phyloP scores from a whole-genome alignment of 1,140 invertebrate species.

The Chelonus insularis region DNA sequence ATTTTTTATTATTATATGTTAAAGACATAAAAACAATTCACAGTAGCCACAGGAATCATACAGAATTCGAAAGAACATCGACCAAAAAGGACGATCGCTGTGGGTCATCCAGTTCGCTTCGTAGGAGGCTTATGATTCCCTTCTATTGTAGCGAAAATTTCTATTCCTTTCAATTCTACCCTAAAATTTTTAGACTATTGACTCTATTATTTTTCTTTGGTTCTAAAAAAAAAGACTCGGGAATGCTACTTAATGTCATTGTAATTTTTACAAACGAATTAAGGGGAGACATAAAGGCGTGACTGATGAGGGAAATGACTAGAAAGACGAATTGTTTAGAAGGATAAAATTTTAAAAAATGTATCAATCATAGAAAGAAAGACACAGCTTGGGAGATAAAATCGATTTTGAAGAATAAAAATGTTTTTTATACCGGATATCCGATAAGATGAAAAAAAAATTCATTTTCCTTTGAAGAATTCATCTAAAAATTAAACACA shows the following conservation, averaged over 20 bases:
- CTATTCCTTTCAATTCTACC: not conserved
- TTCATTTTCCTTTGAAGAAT: not conserved
- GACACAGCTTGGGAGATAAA: not conserved
- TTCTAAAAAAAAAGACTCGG: not conserved
- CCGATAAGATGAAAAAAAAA: not conserved
- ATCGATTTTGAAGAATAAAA: not conserved
- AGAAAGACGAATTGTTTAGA: not conserved
- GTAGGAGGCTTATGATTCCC: not conserved
- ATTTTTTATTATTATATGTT: not conserved
- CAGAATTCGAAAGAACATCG: not conserved
- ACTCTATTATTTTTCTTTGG: not conserved
- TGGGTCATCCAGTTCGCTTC: not conserved
- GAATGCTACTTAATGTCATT: constrained; percentile 22
- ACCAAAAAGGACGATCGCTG: not conserved
- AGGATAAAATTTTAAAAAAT: constrained; percentile 1
- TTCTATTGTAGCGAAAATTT: not conserved
- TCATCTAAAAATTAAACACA: too few species aligned
- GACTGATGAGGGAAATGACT: not conserved
- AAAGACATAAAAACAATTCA: not conserved
- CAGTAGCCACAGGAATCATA: not conserved
- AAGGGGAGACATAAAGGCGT: not conserved
- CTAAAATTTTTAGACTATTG: not conserved
- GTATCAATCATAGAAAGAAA: not conserved
- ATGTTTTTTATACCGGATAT: constrained; percentile 13
- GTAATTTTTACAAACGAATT: not conserved